phyloP scores from a whole-genome alignment of 2,113 vertebrate species.

The Eretmochelys imbricata region DNA sequence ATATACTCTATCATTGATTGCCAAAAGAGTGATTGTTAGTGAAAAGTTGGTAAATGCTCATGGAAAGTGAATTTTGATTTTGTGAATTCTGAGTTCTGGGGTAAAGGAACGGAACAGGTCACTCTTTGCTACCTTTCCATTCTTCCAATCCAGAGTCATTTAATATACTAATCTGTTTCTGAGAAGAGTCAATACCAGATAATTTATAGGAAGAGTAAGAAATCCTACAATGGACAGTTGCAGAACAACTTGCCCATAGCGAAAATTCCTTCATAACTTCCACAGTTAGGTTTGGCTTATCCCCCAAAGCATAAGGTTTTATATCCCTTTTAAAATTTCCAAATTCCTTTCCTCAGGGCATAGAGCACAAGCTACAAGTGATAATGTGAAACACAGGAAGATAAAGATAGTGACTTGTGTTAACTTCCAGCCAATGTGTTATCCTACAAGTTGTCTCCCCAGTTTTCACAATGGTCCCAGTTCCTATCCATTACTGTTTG shows the following conservation, averaged over 20 bases:
- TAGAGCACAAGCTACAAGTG: not conserved
- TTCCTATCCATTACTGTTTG: not conserved
- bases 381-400: not conserved
- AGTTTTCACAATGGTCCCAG: not conserved
- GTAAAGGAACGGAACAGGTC: not conserved
- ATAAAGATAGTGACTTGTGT: not conserved
- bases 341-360: not conserved
- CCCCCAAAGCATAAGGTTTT: not conserved
- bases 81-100: not conserved
- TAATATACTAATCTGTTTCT: not conserved
- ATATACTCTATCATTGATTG: not conserved
- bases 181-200: not conserved
- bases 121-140: not conserved
- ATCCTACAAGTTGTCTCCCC: not conserved
- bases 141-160: not conserved
- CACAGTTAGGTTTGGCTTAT: not conserved
- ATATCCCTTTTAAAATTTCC: not conserved
- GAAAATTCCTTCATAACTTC: not conserved
- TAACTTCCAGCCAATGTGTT: not conserved
- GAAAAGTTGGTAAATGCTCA: not conserved
- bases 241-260: not conserved
- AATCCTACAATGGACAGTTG: not conserved
- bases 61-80: not conserved
- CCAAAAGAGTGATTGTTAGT: not conserved
- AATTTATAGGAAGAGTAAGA: not conserved